Evolutionary conservation across 2,888 invertebrate genomes (phyloP).

Genomic region (Hetaerina titia): DNA sequence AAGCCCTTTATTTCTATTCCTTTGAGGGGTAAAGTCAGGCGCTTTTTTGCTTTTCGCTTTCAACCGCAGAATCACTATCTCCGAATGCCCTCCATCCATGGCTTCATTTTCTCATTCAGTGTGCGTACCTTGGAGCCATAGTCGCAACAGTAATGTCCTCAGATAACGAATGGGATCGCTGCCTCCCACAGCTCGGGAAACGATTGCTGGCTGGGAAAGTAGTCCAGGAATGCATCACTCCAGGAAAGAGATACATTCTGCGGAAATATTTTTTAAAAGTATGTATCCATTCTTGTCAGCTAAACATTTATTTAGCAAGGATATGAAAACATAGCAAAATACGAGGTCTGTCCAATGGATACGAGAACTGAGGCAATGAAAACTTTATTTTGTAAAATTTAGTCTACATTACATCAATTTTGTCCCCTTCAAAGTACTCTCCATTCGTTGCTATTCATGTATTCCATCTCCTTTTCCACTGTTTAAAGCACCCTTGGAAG

Average conservation of each 20-base stretch:
- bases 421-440: too few species aligned
- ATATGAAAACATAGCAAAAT: too few species aligned
- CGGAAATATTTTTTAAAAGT: not conserved
- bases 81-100: not conserved
- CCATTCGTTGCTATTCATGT: too few species aligned
- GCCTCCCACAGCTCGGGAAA: not conserved
- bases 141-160: not conserved
- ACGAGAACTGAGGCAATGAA: too few species aligned
- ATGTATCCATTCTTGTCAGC: not conserved
- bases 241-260: not conserved
- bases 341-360: too few species aligned
- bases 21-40: not conserved
- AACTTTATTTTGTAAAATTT: too few species aligned
- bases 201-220: not conserved
- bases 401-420: too few species aligned
- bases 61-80: not conserved
- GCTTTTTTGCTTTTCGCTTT: not conserved
- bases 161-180: not conserved
- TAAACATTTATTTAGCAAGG: not conserved
- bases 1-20: slow-evolving; percentile 13
- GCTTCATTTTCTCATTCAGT: slow-evolving; percentile 21
- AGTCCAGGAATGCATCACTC: not conserved
- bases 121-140: not conserved
- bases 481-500: too few species aligned
- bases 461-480: too few species aligned